Evolutionary conservation across 53 echinoderm and acorn worm species (phyloP).

Genomic region (Hippasteria phrygiana): DNA sequence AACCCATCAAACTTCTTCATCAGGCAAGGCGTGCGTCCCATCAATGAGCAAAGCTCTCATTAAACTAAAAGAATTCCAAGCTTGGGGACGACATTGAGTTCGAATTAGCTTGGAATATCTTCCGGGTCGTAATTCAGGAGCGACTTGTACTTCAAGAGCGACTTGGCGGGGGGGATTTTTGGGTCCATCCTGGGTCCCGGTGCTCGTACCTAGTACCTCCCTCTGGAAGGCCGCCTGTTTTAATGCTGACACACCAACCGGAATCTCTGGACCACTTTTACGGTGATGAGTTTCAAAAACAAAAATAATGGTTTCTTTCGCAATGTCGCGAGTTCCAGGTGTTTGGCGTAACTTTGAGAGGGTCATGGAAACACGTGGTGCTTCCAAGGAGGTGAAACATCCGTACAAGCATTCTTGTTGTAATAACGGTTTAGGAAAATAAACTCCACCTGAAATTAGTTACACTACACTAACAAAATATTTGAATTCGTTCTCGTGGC

Average conservation of each 20-base stretch:
- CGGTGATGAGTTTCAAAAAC: constrained; percentile 15
- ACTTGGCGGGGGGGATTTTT: constrained; percentile 25
- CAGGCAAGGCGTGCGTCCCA: background rate
- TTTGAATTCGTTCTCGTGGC: no score
- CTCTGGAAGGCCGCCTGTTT: background rate
- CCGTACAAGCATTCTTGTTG: no score
- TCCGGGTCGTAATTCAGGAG: background rate
- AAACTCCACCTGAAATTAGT: constrained; percentile 39
- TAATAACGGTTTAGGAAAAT: no score
- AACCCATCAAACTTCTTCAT: background rate
- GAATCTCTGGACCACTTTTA: constrained; percentile 18
- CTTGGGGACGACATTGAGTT: constrained; percentile 18
- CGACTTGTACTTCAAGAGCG: constrained; percentile 10
- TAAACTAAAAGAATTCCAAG: constrained; percentile 6
- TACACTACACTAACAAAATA: no score
- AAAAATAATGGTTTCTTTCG: background rate
- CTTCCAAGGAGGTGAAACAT: no score
- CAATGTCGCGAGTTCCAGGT: background rate
- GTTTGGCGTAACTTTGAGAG: background rate
- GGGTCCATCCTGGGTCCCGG: background rate
- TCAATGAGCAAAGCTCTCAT: no score
- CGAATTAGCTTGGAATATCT: constrained; percentile 1
- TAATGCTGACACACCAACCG: background rate
- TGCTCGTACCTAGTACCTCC: background rate
- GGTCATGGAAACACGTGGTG: no score